Evolutionary conservation across 2,113 vertebrate species (phyloP).

Genomic region (Mungos mungo): DNA sequence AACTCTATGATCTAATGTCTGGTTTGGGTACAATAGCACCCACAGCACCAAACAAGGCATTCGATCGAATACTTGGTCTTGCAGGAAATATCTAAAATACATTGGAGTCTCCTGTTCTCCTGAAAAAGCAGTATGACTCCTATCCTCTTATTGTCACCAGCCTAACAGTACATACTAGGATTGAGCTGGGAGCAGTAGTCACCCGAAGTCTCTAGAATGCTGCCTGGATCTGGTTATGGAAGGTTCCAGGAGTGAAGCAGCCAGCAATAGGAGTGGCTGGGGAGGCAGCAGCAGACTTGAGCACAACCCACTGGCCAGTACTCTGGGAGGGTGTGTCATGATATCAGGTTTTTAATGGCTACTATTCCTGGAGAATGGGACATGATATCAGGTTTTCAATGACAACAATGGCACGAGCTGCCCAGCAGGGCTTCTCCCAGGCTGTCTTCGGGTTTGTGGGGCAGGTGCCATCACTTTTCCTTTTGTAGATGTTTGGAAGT

Average conservation of each 20-base stretch:
- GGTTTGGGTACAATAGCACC: neutral
- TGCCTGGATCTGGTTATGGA: neutral
- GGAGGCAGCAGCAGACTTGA: neutral
- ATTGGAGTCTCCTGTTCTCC: neutral
- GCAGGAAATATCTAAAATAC: neutral
- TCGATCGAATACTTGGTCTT: neutral
- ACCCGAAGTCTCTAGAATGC: neutral
- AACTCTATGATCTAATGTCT: neutral
- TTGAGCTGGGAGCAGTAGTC: fast-evolving
- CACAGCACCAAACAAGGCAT: fast-evolving
- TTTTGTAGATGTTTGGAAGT: neutral
- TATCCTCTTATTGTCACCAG: neutral
- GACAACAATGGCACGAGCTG: neutral
- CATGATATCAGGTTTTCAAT: neutral
- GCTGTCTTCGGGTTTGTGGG: neutral
- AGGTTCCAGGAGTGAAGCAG: neutral
- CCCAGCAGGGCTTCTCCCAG: neutral
- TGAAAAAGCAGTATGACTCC: fast-evolving
- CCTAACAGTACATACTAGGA: fast-evolving
- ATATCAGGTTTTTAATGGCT: neutral
- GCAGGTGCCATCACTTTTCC: neutral
- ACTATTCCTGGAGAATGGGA: no score
- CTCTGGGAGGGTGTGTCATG: no score
- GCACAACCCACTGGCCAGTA: neutral
- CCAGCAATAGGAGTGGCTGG: neutral